Evolutionary conservation across 2,888 invertebrate species (phyloP), one percentile per base, ranked within the genome.

Genomic region (Meta bourneti): DNA sequence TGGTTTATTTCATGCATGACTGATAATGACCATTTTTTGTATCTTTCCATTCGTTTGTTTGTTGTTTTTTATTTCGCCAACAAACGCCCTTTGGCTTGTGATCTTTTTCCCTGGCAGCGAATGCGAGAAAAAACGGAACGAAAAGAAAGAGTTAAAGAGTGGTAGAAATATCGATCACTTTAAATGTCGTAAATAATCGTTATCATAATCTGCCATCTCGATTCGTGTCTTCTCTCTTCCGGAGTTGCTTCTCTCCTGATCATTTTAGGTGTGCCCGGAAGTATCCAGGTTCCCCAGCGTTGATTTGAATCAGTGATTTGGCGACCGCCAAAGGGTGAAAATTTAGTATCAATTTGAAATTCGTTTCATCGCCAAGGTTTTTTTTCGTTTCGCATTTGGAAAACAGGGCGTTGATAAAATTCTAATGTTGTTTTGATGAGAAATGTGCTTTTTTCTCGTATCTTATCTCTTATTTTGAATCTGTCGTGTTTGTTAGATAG

Each of bases 141-240:
- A 75, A 88, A n/a, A n/a, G 34, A 34, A 71, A 82, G 78, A 79
- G 77, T 70, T 70, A 54, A 13, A 78, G 79, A 54, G 16, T 34
- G 69, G 52, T 61, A 48, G 82, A 88, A 79, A 87, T 87, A 91
- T 91, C 91, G 91, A 91, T 91, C 83, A 91, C 78, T 91, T 91
- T 83, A 91, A 91, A 78, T 77, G 83, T 91, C 87, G 52, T 87
- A 83, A 83, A 91, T 87, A 87, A 87, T 87, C 83, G 81, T 83
- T 87, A 87, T 87, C 82, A 69, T 87, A 77, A 91, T 87, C 86
- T 81, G 82, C 69, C 77, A 91, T 82, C 80, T 69, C 71, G 74
- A 72, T 78, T 90, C 85, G 90, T 90, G 85, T 85, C 75, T 79
- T 74, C 83, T n/a, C 75, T 86, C 80, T 90, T 90, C 90, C 85